phyloP scores from a whole-genome alignment of 2,797 vertebrate species.

The Scleropages formosus region DNA sequence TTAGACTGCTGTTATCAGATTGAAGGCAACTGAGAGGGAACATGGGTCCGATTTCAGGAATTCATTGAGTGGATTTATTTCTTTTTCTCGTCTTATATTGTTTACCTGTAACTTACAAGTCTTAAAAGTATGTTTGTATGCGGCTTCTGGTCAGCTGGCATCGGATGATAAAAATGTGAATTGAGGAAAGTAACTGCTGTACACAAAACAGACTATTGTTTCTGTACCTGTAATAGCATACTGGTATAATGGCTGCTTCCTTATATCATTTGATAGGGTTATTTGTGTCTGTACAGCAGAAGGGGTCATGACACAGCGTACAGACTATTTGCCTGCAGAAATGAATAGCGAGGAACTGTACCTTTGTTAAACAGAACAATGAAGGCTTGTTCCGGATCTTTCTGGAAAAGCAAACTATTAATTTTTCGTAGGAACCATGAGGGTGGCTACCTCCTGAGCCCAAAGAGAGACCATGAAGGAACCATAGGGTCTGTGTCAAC shows the following conservation, averaged over 20 bases:
- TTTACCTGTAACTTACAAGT: background rate
- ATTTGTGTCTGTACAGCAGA: background rate
- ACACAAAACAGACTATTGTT: too few relatives aligned
- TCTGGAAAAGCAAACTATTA: too few relatives aligned
- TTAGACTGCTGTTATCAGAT: background rate
- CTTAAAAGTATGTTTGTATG: background rate
- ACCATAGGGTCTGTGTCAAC: too few relatives aligned
- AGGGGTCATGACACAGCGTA: too few relatives aligned
- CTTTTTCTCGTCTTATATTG: background rate
- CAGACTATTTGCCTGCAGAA: too few relatives aligned
- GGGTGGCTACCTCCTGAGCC: too few relatives aligned
- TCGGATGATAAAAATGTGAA: background rate
- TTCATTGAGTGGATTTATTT: background rate
- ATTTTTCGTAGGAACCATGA: too few relatives aligned
- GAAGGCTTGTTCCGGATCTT: too few relatives aligned
- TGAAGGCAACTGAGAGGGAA: background rate
- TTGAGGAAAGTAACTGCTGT: background rate
- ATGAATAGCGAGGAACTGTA: too few relatives aligned
- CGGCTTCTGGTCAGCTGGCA: background rate
- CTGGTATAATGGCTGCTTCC: background rate
- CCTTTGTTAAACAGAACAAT: too few relatives aligned
- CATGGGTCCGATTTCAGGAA: background rate
- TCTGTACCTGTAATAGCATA: background rate
- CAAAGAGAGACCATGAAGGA: too few relatives aligned
- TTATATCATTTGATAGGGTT: background rate